Evolutionary conservation across 2,797 vertebrate genomes (phyloP).

Genomic region (Anguilla megastoma): DNA sequence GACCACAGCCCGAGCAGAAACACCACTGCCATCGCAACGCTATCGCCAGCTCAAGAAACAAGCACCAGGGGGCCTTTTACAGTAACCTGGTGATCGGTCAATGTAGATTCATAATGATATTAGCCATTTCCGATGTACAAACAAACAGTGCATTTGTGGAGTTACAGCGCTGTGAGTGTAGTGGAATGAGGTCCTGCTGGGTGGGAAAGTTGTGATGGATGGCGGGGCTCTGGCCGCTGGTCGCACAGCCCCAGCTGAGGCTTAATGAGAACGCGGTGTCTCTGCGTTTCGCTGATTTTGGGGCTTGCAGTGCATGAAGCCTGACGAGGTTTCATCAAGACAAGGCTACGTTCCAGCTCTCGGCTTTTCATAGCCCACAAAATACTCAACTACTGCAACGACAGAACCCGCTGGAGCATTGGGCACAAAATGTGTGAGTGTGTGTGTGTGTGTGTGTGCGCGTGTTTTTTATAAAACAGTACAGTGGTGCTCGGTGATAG

Average conservation of each 20-base stretch:
- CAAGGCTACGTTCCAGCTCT: background rate
- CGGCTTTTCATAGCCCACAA: background rate
- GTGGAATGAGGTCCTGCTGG: background rate
- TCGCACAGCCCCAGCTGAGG: background rate
- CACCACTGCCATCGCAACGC: background rate
- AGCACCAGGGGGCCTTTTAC: background rate
- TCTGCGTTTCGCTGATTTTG: background rate
- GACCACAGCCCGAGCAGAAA: background rate
- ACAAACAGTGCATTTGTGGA: background rate
- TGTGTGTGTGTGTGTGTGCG: background rate
- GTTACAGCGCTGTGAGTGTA: background rate
- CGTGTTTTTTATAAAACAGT: background rate
- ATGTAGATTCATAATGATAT: background rate
- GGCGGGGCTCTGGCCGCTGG: background rate
- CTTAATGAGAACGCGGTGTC: background rate
- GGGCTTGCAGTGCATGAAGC: background rate
- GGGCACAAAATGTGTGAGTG: background rate
- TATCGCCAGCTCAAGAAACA: background rate
- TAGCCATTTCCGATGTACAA: background rate
- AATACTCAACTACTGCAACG: background rate
- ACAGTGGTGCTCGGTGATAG: background rate
- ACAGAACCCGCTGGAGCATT: background rate
- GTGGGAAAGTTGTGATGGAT: background rate
- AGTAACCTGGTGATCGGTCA: background rate
- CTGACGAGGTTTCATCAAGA: background rate